Base-by-base conservation (phyloP, 1,140 invertebrate genomes). In the Thaumatotibia leucotreta region DNA sequence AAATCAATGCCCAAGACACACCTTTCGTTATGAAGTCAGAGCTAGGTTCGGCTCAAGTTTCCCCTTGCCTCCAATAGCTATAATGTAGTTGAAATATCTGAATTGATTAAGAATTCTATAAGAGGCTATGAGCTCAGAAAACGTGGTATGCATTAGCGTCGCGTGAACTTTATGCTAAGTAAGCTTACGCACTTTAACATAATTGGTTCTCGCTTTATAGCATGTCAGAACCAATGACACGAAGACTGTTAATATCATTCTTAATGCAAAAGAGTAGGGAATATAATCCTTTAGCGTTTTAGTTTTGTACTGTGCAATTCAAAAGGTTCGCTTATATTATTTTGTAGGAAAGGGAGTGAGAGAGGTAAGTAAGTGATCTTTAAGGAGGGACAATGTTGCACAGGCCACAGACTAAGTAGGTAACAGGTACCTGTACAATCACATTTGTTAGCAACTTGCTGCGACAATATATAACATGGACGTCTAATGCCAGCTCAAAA, bases 91-190 rank as follows among this genome's bases (percentile, higher is more conserved):
- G 71, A 71, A 84, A 79, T 76, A 83, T 85, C 84, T 80, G 75
- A 78, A 76, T 74, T 78, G 83, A 86, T 86, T 82, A 79, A 82
- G 77, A 80, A 82, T 86, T 88, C 84, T 88, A 89, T 82, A 88
- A 86, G 73, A 88, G 82, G 77, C 80, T 82, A 83, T 90, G 88
- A 90, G 84, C 81, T 90, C 86, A 90, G 72, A 74, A 64, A 69
- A 81, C 88, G 86, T 90, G 88, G 86, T 79, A 90, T 90, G 87
- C 74, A 88, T 90, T 90, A 88, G 73, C 74, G 66, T 81, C 76
- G 85, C 82, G 77, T 86, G 82, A 86, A 90, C 88, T 88, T 88
- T 87, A 84, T 88, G 72, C 76, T 76, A 86, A 86, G 83, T 82
- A 84, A 68, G 65, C 69, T 69, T 70, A 32, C 61, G 68, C 65